A percentile compares a stretch with the other conserved stretches of the same genome.
phyloP scores from a whole-genome alignment of 2,888 invertebrate species.

The Zaprionus lineosus region DNA sequence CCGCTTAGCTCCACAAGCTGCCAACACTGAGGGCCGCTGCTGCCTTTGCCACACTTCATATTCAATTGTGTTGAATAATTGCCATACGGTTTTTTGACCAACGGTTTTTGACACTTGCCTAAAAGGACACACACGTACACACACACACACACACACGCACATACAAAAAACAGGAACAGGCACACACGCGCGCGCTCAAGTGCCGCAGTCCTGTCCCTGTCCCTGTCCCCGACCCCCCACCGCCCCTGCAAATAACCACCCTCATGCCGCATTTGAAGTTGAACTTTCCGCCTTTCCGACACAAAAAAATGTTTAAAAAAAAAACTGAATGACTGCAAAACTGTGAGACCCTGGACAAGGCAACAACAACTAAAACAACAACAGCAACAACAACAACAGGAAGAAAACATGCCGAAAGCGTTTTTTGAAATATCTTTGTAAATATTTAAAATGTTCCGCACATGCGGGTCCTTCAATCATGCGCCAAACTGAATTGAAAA shows the following conservation, averaged over 20 bases:
- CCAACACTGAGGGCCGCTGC: conserved; percentile 22
- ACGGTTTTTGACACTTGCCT: conserved; percentile 81
- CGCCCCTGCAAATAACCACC: conserved; percentile 30
- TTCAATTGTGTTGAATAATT: conserved; percentile 83
- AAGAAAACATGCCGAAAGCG: conserved; percentile 73
- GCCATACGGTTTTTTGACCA: conserved; percentile 81
- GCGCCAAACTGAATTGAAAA: conserved; percentile 56
- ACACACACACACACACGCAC: too few species aligned
- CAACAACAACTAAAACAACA: conserved; percentile 12
- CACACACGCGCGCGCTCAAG: too few species aligned
- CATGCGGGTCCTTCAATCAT: conserved; percentile 77
- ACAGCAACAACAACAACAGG: conserved; percentile 20
- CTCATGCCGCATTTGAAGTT: conserved; percentile 72
- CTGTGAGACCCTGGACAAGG: conserved; percentile 41
- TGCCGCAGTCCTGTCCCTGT: conserved; percentile 34
- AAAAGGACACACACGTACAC: conserved; percentile 77
- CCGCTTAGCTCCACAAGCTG: conserved; percentile 14
- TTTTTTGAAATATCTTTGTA: conserved; percentile 79
- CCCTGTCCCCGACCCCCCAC: background rate
- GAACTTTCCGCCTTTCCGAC: conserved; percentile 53
- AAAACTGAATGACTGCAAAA: conserved; percentile 42
- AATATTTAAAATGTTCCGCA: conserved; percentile 77
- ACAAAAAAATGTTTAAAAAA: conserved; percentile 72
- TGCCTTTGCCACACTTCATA: conserved; percentile 80
- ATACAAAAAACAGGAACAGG: too few species aligned